Evolutionary conservation across 1,140 invertebrate species (phyloP).

Genomic region (Atta cephalotes): DNA sequence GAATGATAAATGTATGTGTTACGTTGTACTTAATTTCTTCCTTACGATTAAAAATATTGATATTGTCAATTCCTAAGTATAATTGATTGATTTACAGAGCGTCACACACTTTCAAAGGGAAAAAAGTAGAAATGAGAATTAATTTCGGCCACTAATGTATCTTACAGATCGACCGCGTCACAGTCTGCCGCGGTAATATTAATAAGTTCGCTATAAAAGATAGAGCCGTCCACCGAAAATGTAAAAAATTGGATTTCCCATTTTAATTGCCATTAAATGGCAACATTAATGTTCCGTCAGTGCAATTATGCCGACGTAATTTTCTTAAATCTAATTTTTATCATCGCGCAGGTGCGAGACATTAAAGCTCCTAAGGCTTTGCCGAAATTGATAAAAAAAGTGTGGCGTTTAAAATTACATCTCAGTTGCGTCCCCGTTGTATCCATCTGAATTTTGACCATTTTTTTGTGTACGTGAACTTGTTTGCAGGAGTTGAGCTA

Average conservation of each 20-base stretch:
- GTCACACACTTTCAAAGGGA: background rate
- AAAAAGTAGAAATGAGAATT: background rate
- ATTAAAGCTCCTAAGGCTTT: constrained; percentile 41
- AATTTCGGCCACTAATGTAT: constrained; percentile 38
- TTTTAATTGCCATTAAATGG: constrained; percentile 52
- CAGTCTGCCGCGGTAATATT: constrained; percentile 8
- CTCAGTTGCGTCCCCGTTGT: background rate
- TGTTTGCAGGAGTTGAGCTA: background rate
- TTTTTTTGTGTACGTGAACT: background rate
- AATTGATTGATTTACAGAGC: background rate
- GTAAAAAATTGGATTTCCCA: constrained; percentile 52
- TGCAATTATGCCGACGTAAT: constrained; percentile 52
- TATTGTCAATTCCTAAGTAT: too few species aligned
- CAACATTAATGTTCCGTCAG: constrained; percentile 56
- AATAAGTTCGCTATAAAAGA: constrained; percentile 39
- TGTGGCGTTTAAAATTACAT: constrained; percentile 17
- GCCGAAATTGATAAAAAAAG: constrained; percentile 18
- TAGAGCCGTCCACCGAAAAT: constrained; percentile 32
- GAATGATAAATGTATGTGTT: background rate
- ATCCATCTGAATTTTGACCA: background rate
- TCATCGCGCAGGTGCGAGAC: constrained; percentile 12
- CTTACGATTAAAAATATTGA: too few species aligned
- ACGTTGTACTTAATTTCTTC: background rate
- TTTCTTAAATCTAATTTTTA: constrained; percentile 54
- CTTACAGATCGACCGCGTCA: background rate